phyloP scores from a whole-genome alignment of 2,797 vertebrate genomes.

The Zenarchopterus dispar region DNA sequence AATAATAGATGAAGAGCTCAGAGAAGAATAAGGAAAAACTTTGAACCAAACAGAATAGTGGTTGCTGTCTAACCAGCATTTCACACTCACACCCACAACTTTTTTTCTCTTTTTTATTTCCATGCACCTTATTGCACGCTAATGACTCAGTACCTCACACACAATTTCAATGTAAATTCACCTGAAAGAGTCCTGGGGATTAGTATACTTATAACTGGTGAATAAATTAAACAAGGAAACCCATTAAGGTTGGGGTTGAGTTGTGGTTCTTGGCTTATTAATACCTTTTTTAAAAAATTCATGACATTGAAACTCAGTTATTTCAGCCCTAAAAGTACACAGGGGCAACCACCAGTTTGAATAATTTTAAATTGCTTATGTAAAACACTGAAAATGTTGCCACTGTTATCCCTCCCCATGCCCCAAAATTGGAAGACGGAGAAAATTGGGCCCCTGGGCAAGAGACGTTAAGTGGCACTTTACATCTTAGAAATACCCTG shows the following conservation, averaged over 20 bases:
- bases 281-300: neutral
- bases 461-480: too few relatives aligned
- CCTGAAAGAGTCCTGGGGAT: conserved; percentile 6
- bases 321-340: conserved; percentile 4
- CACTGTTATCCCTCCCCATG: neutral
- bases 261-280: conserved; percentile 1
- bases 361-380: neutral
- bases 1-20: conserved; percentile 30
- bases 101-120: neutral
- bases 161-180: conserved; percentile 57
- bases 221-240: conserved; percentile 20
- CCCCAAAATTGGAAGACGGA: neutral
- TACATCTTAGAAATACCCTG: too few relatives aligned
- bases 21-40: conserved; percentile 8
- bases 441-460: neutral
- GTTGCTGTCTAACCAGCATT: neutral
- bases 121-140: neutral
- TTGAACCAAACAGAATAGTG: too few relatives aligned
- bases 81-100: neutral
- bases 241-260: conserved; percentile 26
- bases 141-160: conserved; percentile 13
- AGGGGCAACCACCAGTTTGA: neutral
- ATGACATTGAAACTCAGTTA: conserved; percentile 9
- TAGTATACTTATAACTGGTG: conserved; percentile 22
- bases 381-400: neutral